phyloP scores from a whole-genome alignment of 1,140 invertebrate species.

The Anagrus nilaparvatae region DNA sequence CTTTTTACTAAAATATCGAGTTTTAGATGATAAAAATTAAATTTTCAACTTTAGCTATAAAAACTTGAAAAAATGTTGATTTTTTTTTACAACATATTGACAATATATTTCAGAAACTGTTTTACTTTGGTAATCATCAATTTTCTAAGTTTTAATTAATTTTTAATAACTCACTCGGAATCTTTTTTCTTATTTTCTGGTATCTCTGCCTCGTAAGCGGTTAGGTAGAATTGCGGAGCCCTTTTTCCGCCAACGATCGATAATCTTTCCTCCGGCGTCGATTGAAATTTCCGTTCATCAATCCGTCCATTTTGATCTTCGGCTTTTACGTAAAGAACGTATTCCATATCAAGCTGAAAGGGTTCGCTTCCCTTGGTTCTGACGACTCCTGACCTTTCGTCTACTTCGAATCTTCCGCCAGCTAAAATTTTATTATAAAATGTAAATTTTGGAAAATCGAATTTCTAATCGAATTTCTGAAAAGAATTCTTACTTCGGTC shows the following conservation, averaged over 20 bases:
- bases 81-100: not conserved
- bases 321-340: slow-evolving; percentile 89
- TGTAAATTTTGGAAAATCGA: too few relatives aligned
- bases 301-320: slow-evolving; percentile 89
- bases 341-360: slow-evolving; percentile 92
- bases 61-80: not conserved
- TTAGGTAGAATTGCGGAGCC: slow-evolving; percentile 89
- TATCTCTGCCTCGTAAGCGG: slow-evolving; percentile 86
- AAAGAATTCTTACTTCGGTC: slow-evolving; percentile 55
- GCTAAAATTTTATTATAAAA: too few relatives aligned
- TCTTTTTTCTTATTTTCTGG: slow-evolving; percentile 94
- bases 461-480: not conserved
- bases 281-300: slow-evolving; percentile 79
- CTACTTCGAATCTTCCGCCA: slow-evolving; percentile 74
- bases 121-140: not conserved
- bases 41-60: too few relatives aligned
- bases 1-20: too few relatives aligned
- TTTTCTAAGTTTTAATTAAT: not conserved
- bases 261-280: slow-evolving; percentile 79
- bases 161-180: slow-evolving; percentile 69
- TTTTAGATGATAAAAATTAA: too few relatives aligned
- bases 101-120: too few relatives aligned
- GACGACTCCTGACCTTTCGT: slow-evolving; percentile 88
- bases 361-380: slow-evolving; percentile 80
- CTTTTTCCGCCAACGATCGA: slow-evolving; percentile 89